These are phyloP conservation scores for Acrocephalus kingi DNA, from an alignment of 2,113 vertebrate genomes.

Conservation along the genomic window DNA sequence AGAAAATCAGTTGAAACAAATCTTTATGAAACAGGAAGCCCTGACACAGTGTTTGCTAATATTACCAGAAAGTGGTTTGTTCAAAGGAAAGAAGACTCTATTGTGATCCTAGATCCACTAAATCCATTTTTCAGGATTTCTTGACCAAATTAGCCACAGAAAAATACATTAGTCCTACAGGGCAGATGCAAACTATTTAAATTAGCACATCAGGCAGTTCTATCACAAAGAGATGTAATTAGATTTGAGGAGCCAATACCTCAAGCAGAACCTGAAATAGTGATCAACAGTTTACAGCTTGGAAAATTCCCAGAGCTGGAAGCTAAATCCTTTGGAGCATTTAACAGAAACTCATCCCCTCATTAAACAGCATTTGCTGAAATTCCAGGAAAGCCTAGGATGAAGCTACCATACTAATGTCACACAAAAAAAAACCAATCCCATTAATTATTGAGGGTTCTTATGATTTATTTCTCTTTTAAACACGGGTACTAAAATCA, in stretches of 20 bases:
- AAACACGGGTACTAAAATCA: background rate
- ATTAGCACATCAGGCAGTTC: background rate
- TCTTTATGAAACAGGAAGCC: background rate
- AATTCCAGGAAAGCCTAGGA: background rate
- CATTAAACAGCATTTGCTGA: constrained; percentile 9
- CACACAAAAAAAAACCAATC: background rate
- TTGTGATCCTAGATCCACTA: background rate
- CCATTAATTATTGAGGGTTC: background rate
- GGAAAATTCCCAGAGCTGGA: constrained; percentile 35
- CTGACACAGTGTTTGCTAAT: background rate
- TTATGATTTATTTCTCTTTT: constrained; percentile 1
- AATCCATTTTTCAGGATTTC: background rate
- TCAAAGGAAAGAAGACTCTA: background rate
- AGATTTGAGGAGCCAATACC: constrained; percentile 46
- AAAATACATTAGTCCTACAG: background rate
- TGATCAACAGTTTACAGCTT: constrained; percentile 37
- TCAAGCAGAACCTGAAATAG: constrained; percentile 39
- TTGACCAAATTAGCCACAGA: background rate
- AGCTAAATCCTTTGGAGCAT: constrained; percentile 34
- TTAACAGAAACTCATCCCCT: background rate
- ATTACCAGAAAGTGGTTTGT: background rate
- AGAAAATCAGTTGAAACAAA: background rate
- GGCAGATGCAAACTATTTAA: background rate
- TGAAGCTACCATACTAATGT: background rate
- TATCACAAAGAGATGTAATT: constrained; percentile 19